These are phyloP conservation scores for Tragelaphus buxtoni DNA, from an alignment of 2,113 vertebrate species.

Conservation along the genomic window DNA sequence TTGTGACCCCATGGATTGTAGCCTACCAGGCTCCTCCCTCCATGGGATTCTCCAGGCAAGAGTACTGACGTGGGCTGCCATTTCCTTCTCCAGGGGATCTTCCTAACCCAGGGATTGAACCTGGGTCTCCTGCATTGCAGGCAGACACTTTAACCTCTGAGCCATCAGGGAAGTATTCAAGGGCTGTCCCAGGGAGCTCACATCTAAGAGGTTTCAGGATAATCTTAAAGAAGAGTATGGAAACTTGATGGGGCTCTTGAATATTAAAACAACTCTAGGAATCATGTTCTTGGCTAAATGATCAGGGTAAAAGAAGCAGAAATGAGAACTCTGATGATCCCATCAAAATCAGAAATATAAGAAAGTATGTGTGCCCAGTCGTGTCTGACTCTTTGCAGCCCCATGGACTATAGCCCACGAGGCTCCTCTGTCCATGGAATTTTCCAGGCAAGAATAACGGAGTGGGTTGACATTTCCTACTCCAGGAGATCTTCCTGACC, in stretches of 20 bases:
- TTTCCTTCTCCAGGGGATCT: too few relatives aligned
- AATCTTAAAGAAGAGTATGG: not conserved
- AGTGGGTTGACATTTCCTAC: not conserved
- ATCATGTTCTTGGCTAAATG: not conserved
- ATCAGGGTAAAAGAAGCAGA: not conserved
- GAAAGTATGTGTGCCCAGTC: not conserved
- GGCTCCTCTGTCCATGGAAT: not conserved
- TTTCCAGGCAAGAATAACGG: not conserved
- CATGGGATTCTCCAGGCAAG: too few relatives aligned
- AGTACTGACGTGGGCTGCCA: too few relatives aligned
- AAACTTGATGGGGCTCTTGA: not conserved
- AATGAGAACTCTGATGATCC: not conserved
- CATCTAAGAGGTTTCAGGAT: not conserved
- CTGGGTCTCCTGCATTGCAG: too few relatives aligned
- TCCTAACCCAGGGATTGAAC: too few relatives aligned
- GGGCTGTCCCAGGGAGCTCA: not conserved
- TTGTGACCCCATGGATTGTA: too few relatives aligned
- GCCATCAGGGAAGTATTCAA: not conserved
- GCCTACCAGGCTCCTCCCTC: too few relatives aligned
- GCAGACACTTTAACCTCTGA: too few relatives aligned
- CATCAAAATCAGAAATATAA: not conserved
- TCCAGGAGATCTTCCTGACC: not conserved
- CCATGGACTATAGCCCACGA: not conserved
- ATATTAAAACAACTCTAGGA: not conserved
- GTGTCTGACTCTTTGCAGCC: not conserved